Evolutionary conservation across 2,113 vertebrate species (phyloP), one percentile per base, ranked within the genome.

Genomic region (Nothobranchius kuhntae): DNA sequence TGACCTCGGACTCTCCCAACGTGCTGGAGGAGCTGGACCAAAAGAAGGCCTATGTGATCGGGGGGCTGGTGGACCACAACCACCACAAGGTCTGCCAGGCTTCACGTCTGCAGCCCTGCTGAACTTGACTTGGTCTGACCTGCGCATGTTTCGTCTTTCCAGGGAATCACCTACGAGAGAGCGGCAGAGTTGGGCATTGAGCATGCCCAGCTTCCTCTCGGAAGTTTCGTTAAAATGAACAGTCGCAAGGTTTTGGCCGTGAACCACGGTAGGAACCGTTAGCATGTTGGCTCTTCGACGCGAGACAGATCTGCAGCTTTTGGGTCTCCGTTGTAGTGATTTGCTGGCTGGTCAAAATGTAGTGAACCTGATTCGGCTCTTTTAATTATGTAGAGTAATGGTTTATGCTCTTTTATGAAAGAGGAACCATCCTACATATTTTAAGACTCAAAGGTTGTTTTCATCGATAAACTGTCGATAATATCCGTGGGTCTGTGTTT

Each of bases 51-150:
- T 99, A 99, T 8, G 92, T 99, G 45, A 98, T 99, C 0, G 98
- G 98, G 81, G 98, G 97, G 12, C 86, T 99, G 50, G 98, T 99
- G 70, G 98, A 99, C 89, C 98, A 99, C 89, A 99, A 99, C 86
- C 98, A 99, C 77, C 95, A 98, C 75, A 99, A 99, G 96, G 98
- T 99, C 4, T 1, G 66, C 50, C 12, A 3, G 17, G 5, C 13
- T 30, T 30, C 30, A 30, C 4, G 4, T 17, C 56, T 2, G 3
- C 24, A 1, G 8, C 1, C 6, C 38, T 12, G 21, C 24, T 36
- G 13, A 30, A 11, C 3, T 30, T 12, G 44, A 24, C 24, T 0
- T 12, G 3, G 3, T 36, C 17, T 72, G 35, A 66, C 45, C n/a
- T 38, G 12, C 26, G 1, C 42, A 44, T 30, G 1, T 13, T 21